Base-by-base conservation (phyloP, 2,113 vertebrate genomes). In the Strix aluco region DNA sequence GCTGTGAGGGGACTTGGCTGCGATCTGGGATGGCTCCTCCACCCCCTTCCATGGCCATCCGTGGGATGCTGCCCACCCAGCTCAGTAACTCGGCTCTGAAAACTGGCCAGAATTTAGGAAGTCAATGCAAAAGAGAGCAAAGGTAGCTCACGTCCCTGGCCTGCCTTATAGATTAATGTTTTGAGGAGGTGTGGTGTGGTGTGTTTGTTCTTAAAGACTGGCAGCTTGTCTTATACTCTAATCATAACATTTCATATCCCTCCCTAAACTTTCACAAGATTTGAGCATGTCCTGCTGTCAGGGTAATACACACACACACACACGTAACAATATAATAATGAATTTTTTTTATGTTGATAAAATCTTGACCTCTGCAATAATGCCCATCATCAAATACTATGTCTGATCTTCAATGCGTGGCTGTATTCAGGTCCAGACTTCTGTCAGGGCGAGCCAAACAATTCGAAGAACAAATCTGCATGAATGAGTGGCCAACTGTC, bases 1-100 rank as follows among this genome's bases (percentile, higher is more conserved):
- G 34, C 38, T 27, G 29, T 27, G 70, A 57, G 51, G 51, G 22
- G 10, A 32, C 27, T 5, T 34, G 27, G 16, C 34, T 67, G 54
- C 1, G 0, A 61, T 34, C 21, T 0, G 0, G 38, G 27, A 54
- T 0, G 1, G 70, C 62, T 82, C 23, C 34, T 61, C 55, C 4
- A 1, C 6, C 17, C n/a, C 13, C 30, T 27, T 36, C n/a, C 40
- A 12, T 7, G 26, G 57, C 42, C 63, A n/a, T 9, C 65, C 6
- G 0, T 11, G 34, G 34, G 18, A 29, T 16, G 27, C 44, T 52
- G 19, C 22, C 44, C 36, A 36, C 10, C 15, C 62, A 47, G 23
- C 21, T 47, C 61, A 70, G 29, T 30, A 47, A 47, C 62, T 55
- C 62, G 23, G 34, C 54, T 54, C 40, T 46, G 54, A 47, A 18